Conservation (phyloP, 2,113 vertebrate species). For the Chelonoidis abingdonii region DNA sequence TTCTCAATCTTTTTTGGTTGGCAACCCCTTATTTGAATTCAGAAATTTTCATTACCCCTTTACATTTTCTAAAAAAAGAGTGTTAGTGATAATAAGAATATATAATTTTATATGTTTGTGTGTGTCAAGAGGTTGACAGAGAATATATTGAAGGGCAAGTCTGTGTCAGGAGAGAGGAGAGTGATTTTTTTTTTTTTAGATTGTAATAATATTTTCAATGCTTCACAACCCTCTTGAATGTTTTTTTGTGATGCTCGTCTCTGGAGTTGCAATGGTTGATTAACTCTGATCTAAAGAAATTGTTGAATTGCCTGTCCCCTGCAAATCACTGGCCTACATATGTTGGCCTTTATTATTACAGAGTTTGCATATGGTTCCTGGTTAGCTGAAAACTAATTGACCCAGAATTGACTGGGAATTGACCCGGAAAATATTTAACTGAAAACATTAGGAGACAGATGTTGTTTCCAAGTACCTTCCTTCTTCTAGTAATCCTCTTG, state of each 20-base stretch:
- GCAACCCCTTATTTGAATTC: not conserved
- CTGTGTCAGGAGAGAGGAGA: not conserved
- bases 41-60: not conserved
- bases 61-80: slow-evolving; percentile 29
- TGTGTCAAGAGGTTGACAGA: not conserved
- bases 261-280: too few relatives aligned
- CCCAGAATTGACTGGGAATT: not conserved
- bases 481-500: not conserved
- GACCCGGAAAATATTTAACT: not conserved
- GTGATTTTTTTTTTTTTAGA: not conserved
- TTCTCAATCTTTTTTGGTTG: not conserved
- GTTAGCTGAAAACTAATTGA: not conserved
- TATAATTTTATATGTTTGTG: not conserved
- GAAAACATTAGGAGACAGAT: not conserved
- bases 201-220: not conserved
- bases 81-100: slow-evolving; percentile 26
- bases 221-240: rapidly evolving
- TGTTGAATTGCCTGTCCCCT: not conserved
- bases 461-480: not conserved
- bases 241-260: not conserved
- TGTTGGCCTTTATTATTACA: not conserved
- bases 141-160: not conserved
- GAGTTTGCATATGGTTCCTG: not conserved
- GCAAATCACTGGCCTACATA: not conserved
- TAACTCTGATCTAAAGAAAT: not conserved